Percentiles rank a stretch among this genome's conserved stretches.
Evolutionary conservation across 2,888 invertebrate genomes (phyloP).

Genomic region (Apamea anceps): DNA sequence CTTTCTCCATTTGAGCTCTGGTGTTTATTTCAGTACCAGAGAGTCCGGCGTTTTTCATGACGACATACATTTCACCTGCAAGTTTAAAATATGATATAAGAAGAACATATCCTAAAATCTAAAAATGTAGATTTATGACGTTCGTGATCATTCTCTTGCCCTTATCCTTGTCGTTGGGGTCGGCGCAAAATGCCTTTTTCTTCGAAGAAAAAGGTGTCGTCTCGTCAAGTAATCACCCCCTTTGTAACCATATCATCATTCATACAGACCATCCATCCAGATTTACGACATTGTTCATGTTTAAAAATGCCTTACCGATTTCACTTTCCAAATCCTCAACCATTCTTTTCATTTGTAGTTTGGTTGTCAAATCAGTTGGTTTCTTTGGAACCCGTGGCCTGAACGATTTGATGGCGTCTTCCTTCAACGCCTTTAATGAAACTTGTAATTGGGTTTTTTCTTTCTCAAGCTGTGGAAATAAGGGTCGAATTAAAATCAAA

Average conservation of each 20-base stretch:
- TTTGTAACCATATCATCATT: not conserved
- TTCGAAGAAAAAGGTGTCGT: not conserved
- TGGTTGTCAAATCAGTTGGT: constrained; percentile 93
- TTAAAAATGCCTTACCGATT: constrained; percentile 89
- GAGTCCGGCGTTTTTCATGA: constrained; percentile 91
- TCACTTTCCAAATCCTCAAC: constrained; percentile 97
- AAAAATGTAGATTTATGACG: not conserved
- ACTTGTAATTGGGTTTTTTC: constrained; percentile 92
- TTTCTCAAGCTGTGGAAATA: constrained; percentile 88
- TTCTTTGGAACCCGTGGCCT: constrained; percentile 93
- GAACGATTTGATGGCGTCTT: constrained; percentile 92
- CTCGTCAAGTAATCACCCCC: not conserved
- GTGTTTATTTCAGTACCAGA: constrained; percentile 87
- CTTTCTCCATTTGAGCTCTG: constrained; percentile 86
- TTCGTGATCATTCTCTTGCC: not conserved
- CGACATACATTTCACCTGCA: constrained; percentile 90
- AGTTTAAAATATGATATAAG: constrained; percentile 16
- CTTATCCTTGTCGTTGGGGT: not conserved
- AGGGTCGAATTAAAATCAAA: not conserved
- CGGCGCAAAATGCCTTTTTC: too few species aligned
- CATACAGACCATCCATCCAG: not conserved
- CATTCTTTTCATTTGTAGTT: constrained; percentile 94
- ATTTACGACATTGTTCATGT: not conserved
- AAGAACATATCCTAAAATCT: not conserved
- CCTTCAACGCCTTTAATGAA: constrained; percentile 92